Conservation (phyloP, 1,140 invertebrate species). For the Scaptomyza pallida region DNA sequence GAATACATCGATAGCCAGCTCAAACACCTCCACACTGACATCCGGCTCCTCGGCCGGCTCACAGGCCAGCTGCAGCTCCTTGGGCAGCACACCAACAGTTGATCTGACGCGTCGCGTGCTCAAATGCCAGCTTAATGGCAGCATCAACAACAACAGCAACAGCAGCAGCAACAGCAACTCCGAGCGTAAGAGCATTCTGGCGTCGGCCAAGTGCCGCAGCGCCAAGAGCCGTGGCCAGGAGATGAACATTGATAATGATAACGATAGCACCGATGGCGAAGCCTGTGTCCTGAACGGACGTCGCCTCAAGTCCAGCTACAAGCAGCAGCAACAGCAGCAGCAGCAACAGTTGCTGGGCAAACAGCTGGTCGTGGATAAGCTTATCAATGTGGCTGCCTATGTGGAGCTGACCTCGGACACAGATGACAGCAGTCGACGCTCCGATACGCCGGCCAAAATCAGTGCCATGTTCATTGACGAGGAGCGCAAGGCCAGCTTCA, state of each 20-base stretch:
- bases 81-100: slow-evolving; percentile 86
- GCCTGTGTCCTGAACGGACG: slow-evolving; percentile 68
- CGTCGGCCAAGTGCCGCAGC: slow-evolving; percentile 93
- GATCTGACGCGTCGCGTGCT: slow-evolving; percentile 87
- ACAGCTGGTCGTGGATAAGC: slow-evolving; percentile 79
- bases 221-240: slow-evolving; percentile 84
- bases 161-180: slow-evolving; percentile 67
- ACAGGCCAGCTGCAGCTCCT: slow-evolving; percentile 88
- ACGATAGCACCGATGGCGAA: slow-evolving; percentile 83
- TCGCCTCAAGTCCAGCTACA: slow-evolving; percentile 76
- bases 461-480: slow-evolving; percentile 84
- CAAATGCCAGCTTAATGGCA: slow-evolving; percentile 84
- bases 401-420: slow-evolving; percentile 83
- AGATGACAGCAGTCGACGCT: slow-evolving; percentile 79
- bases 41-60: slow-evolving; percentile 86
- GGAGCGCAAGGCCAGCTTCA: slow-evolving; percentile 83
- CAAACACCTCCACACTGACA: slow-evolving; percentile 87
- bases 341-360: slow-evolving; percentile 30
- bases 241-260: slow-evolving; percentile 68
- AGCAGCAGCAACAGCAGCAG: slow-evolving; percentile 45
- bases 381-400: slow-evolving; percentile 83
- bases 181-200: slow-evolving; percentile 92
- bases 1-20: slow-evolving; percentile 86
- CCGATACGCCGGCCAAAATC: slow-evolving; percentile 79
- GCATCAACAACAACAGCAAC: slow-evolving; percentile 81